A percentile compares a stretch with the other conserved stretches of the same genome.
These are phyloP conservation scores for Grapholita molesta DNA, from an alignment of 1,140 invertebrate genomes.

Conservation along the genomic window DNA sequence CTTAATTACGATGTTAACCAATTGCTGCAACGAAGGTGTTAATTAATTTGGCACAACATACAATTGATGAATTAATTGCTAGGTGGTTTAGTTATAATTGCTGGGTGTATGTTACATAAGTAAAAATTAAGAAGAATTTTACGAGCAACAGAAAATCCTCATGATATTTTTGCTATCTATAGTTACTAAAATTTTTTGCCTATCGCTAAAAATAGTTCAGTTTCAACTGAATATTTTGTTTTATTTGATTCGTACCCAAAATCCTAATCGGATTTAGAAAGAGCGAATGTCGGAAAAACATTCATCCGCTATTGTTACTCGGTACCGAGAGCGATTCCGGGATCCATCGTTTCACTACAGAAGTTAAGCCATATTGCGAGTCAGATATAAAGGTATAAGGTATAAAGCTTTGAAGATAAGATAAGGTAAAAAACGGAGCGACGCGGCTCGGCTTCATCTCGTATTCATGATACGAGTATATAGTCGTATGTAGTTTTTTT, in stretches of 20 bases:
- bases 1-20: no score
- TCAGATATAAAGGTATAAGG: slow-evolving; percentile 1
- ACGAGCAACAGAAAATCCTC: no score
- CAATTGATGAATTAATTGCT: no score
- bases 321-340: background rate
- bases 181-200: no score
- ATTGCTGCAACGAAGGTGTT: no score
- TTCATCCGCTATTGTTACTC: background rate
- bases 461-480: background rate
- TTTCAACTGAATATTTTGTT: background rate
- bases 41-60: no score
- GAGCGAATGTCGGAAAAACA: background rate
- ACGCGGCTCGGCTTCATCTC: background rate
- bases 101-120: no score
- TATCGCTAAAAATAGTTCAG: background rate
- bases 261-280: background rate
- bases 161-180: no score
- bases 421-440: background rate
- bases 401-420: background rate
- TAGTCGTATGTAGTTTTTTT: background rate
- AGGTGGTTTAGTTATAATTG: no score
- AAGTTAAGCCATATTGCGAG: background rate
- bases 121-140: no score
- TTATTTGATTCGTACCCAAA: background rate
- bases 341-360: slow-evolving; percentile 7